These are phyloP conservation scores for Athene noctua DNA, from an alignment of 2,113 vertebrate genomes.

Conservation along the genomic window DNA sequence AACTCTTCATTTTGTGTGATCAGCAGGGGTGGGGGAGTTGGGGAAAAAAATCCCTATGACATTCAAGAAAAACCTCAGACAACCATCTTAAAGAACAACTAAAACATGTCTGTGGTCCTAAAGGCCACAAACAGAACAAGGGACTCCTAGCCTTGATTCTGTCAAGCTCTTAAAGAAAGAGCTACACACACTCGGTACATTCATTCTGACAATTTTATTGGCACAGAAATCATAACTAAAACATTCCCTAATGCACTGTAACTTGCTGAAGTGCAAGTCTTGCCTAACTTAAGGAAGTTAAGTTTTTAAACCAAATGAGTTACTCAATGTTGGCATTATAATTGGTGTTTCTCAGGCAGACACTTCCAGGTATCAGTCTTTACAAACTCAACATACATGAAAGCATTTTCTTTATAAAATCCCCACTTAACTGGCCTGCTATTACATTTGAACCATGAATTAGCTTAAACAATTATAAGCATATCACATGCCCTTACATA, in stretches of 20 bases:
- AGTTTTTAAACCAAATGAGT: neutral
- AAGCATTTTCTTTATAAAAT: neutral
- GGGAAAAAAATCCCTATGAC: neutral
- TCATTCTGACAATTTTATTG: neutral
- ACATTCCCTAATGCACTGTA: neutral
- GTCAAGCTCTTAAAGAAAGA: neutral
- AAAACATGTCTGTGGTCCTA: neutral
- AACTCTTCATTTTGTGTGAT: neutral
- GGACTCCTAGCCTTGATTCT: neutral
- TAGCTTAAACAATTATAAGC: neutral
- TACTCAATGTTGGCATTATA: neutral
- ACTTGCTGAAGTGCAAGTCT: neutral
- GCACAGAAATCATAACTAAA: neutral
- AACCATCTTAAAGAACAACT: neutral
- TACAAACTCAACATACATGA: neutral
- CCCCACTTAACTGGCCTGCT: neutral
- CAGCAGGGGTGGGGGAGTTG: neutral
- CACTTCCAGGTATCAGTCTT: neutral
- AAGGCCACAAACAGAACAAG: neutral
- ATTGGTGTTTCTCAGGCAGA: neutral
- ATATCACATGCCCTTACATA: neutral
- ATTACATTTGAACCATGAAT: neutral
- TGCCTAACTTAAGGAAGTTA: neutral
- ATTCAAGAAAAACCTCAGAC: neutral
- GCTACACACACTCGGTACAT: rapidly evolving